Evolutionary conservation across 1,140 invertebrate genomes (phyloP).

Genomic region (Cydia splendana): DNA sequence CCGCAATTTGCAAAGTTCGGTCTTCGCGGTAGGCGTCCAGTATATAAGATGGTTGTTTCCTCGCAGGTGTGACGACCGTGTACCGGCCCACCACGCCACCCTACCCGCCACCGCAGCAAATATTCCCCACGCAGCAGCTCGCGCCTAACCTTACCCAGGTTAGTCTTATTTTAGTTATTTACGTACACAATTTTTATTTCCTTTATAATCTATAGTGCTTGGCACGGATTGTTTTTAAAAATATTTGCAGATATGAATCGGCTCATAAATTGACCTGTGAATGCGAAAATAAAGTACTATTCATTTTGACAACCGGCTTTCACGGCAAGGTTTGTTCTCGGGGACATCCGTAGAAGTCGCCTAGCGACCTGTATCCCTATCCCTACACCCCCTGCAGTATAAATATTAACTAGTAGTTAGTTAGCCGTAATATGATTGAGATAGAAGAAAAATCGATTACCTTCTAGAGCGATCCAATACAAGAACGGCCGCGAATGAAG

Average conservation of each 20-base stretch:
- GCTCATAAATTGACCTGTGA: too few relatives aligned
- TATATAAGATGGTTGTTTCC: slow-evolving; percentile 6
- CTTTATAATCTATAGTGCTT: neutral
- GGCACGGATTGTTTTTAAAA: neutral
- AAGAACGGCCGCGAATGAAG: slow-evolving; percentile 56
- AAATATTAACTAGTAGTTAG: neutral
- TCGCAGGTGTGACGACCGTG: slow-evolving; percentile 58
- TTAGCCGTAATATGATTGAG: neutral
- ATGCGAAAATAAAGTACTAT: too few relatives aligned
- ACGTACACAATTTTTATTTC: neutral
- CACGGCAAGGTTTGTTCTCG: too few relatives aligned
- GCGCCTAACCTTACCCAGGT: slow-evolving; percentile 68
- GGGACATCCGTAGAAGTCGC: too few relatives aligned
- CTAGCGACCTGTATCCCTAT: too few relatives aligned
- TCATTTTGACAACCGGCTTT: too few relatives aligned
- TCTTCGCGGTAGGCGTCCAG: too few relatives aligned
- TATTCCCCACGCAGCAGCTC: slow-evolving; percentile 65
- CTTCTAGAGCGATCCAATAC: slow-evolving; percentile 53
- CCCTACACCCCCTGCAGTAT: too few relatives aligned
- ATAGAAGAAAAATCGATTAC: neutral
- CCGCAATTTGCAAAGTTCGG: too few relatives aligned
- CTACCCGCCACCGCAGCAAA: slow-evolving; percentile 67
- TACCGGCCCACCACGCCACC: slow-evolving; percentile 65
- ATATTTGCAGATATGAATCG: too few relatives aligned
- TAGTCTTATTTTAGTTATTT: slow-evolving; percentile 30